Percentiles rank a stretch among this genome's conserved stretches.
phyloP scores from a whole-genome alignment of 2,888 invertebrate genomes.

The Cheilosia scutellata region DNA sequence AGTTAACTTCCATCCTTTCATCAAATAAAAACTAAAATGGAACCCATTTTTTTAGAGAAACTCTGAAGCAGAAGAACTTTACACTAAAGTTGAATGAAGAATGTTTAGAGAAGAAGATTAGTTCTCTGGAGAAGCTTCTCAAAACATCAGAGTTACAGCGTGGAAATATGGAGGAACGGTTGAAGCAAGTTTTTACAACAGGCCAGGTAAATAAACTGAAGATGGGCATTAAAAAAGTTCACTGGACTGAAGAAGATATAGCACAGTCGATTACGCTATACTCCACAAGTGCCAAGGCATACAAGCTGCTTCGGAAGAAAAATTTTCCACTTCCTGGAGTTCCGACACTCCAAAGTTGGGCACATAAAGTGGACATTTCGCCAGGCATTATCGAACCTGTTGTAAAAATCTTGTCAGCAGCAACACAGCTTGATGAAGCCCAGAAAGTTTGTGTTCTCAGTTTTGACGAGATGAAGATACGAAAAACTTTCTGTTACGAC shows the following conservation, averaged over 20 bases:
- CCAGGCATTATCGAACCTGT: conserved; percentile 65
- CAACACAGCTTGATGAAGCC: conserved; percentile 29
- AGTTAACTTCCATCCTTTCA: neutral
- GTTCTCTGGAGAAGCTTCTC: conserved; percentile 6
- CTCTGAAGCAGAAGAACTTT: neutral
- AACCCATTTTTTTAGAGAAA: neutral
- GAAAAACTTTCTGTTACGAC: conserved; percentile 24
- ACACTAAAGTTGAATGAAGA: neutral
- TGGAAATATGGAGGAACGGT: conserved; percentile 1
- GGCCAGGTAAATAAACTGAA: conserved; percentile 52
- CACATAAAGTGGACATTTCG: conserved; percentile 6
- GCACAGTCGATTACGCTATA: conserved; percentile 45
- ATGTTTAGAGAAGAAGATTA: neutral
- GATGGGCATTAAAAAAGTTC: conserved; percentile 13
- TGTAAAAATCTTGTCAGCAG: conserved; percentile 42
- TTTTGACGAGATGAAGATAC: neutral
- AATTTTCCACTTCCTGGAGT: conserved; percentile 50
- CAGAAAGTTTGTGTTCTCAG: conserved; percentile 47
- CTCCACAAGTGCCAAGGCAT: conserved; percentile 45
- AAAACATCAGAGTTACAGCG: conserved; percentile 4
- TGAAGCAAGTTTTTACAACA: conserved; percentile 23
- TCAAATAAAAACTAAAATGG: neutral
- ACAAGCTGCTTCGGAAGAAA: conserved; percentile 41
- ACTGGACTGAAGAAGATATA: conserved; percentile 40
- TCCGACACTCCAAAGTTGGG: conserved; percentile 49